phyloP scores from a whole-genome alignment of 2,888 invertebrate genomes.

The Cyrtodaria siliqua region DNA sequence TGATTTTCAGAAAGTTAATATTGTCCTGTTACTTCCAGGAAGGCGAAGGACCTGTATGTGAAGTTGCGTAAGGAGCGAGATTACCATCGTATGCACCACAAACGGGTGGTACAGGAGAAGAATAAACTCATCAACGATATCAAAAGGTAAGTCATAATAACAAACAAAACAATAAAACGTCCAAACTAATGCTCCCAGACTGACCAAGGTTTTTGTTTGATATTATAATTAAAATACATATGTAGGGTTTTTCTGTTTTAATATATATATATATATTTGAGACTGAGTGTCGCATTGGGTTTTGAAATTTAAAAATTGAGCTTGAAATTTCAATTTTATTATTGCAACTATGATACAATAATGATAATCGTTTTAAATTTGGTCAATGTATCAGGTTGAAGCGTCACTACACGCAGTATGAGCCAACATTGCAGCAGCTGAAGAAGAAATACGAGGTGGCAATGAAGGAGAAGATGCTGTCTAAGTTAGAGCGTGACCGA shows the following conservation, averaged over 20 bases:
- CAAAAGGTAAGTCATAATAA: constrained; percentile 84
- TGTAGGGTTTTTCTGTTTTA: no score
- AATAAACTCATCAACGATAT: constrained; percentile 85
- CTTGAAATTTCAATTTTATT: no score
- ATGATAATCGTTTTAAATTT: no score
- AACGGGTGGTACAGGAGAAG: constrained; percentile 86
- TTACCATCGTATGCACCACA: constrained; percentile 86
- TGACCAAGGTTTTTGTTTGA: no score
- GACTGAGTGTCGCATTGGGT: no score
- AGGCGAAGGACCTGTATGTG: constrained; percentile 85
- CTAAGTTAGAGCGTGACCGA: constrained; percentile 84
- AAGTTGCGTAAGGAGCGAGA: constrained; percentile 86
- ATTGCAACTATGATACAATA: no score
- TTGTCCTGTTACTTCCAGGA: constrained; percentile 81
- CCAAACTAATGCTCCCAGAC: no score
- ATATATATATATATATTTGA: no score
- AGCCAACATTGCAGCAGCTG: constrained; percentile 84
- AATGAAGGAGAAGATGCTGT: constrained; percentile 86
- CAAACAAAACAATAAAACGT: no score
- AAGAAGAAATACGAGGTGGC: constrained; percentile 85
- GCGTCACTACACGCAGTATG: constrained; percentile 84
- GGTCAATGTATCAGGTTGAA: constrained; percentile 84
- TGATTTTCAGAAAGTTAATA: no score
- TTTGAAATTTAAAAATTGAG: no score
- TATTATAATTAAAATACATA: no score